Base-by-base conservation (phyloP, 1,140 invertebrate species). In the Atta cephalotes region DNA sequence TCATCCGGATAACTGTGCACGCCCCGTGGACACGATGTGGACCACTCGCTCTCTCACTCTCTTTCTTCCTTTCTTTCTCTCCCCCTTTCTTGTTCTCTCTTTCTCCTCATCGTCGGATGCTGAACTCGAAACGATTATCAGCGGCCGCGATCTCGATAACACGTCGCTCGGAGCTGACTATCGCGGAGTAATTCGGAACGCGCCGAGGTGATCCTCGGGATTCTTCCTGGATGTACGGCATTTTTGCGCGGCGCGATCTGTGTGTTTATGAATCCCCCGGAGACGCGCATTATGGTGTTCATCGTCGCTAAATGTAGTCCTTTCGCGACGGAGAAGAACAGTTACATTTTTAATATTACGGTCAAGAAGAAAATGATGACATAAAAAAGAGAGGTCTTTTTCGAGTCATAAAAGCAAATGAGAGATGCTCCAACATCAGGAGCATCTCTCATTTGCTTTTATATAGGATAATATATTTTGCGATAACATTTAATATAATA, bases 1-100 rank as follows among this genome's bases (percentile, higher is more conserved):
- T 71, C 78, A 81, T 71, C 78, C 45, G 78, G 78, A 81, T 81
- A 81, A 81, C 78, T 81, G 78, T 81, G 78, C 78, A 81, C 78
- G 78, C 78, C 65, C 78, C 78, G 78, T 81, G 65, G 78, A 81
- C 78, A 71, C 78, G 51, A 71, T 49, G 21, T 25, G 49, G 78
- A 81, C 78, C 65, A 51, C 31, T 21, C 18, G 14, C 21, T 66
- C 25, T 79, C 45, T 65, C 10, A 1, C 39, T 35, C 21, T 79
- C 25, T 45, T 6, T 45, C 35, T 60, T 16, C 56, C 53, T 14
- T 31, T 14, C n/a, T 76, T 35, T 58, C 31, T 25, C 31, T 31
- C 9, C 12, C 5, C 49, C 45, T 65, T 49, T 51, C 77, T 53
- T 39, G 35, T 45, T 63, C 35, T 39, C 78, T 68, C 25, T 39